Percentiles rank a stretch among this genome's conserved stretches.
Evolutionary conservation across 30 jellyfish, hydroid and myxozoan genomes (phyloP).

Genomic region (Clytia hemisphaerica): DNA sequence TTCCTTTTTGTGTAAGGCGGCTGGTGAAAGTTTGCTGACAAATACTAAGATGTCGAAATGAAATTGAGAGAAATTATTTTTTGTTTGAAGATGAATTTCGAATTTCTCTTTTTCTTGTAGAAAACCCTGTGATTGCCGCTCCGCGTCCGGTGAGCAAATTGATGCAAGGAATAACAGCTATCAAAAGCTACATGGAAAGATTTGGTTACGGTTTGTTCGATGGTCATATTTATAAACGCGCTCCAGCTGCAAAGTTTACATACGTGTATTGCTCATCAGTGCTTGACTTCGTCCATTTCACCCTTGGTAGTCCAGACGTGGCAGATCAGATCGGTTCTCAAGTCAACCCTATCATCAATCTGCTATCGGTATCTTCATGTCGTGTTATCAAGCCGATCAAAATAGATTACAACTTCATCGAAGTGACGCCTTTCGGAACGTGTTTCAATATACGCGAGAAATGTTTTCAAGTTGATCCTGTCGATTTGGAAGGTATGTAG

Average conservation of each 20-base stretch:
- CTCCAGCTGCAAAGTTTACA: not conserved
- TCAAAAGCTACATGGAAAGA: constrained; percentile 14
- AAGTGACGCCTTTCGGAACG: constrained; percentile 7
- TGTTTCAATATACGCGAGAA: constrained; percentile 12
- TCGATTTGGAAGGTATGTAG: constrained; percentile 4
- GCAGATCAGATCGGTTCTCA: constrained; percentile 5
- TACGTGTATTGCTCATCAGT: constrained; percentile 5
- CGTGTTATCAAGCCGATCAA: not conserved
- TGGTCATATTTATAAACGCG: constrained; percentile 1
- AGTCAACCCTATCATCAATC: not conserved
- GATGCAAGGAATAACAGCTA: no score
- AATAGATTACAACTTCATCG: constrained; percentile 7
- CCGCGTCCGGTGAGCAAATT: no score
- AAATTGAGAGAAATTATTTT: no score
- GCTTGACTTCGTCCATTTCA: constrained; percentile 2
- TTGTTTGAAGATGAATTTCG: no score
- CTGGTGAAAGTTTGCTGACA: no score
- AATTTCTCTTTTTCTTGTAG: no score
- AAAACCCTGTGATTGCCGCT: no score
- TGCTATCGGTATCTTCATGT: not conserved
- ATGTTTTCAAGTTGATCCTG: not conserved
- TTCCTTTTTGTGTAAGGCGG: no score
- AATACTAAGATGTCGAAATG: no score
- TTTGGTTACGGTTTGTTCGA: no score
- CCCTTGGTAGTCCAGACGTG: not conserved